These are phyloP conservation scores for Ichneumoninae sp. DNA, from an alignment of 2,888 invertebrate species.

Conservation along the genomic window DNA sequence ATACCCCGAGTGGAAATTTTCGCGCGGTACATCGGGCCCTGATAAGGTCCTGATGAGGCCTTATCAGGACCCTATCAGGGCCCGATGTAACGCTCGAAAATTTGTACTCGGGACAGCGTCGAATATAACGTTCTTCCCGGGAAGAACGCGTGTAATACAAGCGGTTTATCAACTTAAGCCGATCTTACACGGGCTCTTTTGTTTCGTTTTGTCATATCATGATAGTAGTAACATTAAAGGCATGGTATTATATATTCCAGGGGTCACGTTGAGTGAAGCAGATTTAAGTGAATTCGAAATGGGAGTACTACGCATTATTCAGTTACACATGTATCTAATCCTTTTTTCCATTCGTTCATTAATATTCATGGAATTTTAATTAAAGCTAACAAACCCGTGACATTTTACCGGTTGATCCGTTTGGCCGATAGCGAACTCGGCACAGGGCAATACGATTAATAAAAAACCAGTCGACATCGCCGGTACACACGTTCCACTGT, in stretches of 20 bases:
- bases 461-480: constrained; percentile 48
- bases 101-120: not conserved
- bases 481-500: not conserved
- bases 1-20: not conserved
- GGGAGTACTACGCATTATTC: not conserved
- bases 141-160: constrained; percentile 23
- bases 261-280: not conserved
- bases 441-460: not conserved
- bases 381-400: constrained; percentile 40
- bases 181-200: constrained; percentile 8
- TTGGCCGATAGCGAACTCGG: constrained; percentile 10
- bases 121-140: constrained; percentile 21
- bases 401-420: constrained; percentile 51
- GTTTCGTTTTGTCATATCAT: not conserved
- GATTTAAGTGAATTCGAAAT: not conserved
- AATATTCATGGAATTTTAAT: constrained; percentile 66
- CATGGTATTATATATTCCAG: not conserved
- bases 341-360: constrained; percentile 25
- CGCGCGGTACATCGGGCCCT: too few relatives aligned
- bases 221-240: constrained; percentile 6
- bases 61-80: too few relatives aligned
- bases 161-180: not conserved
- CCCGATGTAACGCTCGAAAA: too few relatives aligned
- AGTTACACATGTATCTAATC: not conserved
- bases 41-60: too few relatives aligned